Evolutionary conservation across 2,888 invertebrate genomes (phyloP).

Genomic region (Noctua fimbriata): DNA sequence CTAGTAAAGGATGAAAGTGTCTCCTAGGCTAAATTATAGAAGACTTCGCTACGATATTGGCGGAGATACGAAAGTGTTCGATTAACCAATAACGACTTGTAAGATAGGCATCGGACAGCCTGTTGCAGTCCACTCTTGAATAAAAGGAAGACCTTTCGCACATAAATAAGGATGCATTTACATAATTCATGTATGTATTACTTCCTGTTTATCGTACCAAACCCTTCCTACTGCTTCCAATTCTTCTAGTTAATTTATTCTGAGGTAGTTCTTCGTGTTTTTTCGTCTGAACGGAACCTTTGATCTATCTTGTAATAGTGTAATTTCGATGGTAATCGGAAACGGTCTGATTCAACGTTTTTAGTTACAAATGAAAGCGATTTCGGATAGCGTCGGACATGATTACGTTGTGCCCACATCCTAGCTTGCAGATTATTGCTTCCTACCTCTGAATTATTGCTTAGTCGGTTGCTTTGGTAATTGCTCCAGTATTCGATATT

Average conservation of each 20-base stretch:
- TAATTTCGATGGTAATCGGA: slow-evolving; percentile 67
- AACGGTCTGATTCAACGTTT: slow-evolving; percentile 54
- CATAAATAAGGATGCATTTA: slow-evolving; percentile 46
- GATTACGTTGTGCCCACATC: slow-evolving; percentile 37
- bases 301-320: slow-evolving; percentile 58
- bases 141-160: slow-evolving; percentile 24
- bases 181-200: slow-evolving; percentile 46
- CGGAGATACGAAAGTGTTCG: slow-evolving; percentile 35
- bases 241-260: slow-evolving; percentile 55
- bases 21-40: slow-evolving; percentile 35
- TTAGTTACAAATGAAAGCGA: slow-evolving; percentile 53
- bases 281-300: slow-evolving; percentile 44
- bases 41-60: slow-evolving; percentile 33
- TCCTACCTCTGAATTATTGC: slow-evolving; percentile 26
- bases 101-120: slow-evolving; percentile 42
- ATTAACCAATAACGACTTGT: slow-evolving; percentile 49
- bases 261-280: slow-evolving; percentile 37
- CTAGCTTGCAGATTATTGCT: slow-evolving; percentile 38
- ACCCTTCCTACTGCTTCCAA: slow-evolving; percentile 23
- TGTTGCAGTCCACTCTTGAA: slow-evolving; percentile 40
- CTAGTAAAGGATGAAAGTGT: slow-evolving; percentile 32
- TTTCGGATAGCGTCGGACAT: slow-evolving; percentile 36
- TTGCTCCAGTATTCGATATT: slow-evolving; percentile 10
- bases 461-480: slow-evolving; percentile 7
- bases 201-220: slow-evolving; percentile 49